A percentile compares a stretch with the other conserved stretches of the same genome.
Evolutionary conservation across 2,797 vertebrate species (phyloP).

Genomic region (Notolabrus celidotus): DNA sequence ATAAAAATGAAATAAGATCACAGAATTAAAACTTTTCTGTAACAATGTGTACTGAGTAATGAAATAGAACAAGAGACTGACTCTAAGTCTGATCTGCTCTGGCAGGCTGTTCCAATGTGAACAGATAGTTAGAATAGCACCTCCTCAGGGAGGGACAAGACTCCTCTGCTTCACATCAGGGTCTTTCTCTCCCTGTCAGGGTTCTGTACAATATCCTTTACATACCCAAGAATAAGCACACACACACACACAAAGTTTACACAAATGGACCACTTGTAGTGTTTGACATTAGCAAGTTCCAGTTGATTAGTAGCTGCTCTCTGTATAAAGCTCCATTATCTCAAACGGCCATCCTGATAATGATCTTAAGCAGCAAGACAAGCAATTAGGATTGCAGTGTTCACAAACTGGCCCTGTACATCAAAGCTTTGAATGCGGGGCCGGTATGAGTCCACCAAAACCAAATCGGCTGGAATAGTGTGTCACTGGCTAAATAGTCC

Average conservation of each 20-base stretch:
- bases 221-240: background rate
- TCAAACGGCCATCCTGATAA: constrained; percentile 71
- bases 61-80: too few species aligned
- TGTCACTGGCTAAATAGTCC: constrained; percentile 66
- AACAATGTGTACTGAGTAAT: too few species aligned
- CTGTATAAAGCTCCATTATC: constrained; percentile 71
- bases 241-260: constrained; percentile 24
- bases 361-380: constrained; percentile 78
- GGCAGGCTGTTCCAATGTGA: too few species aligned
- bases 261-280: constrained; percentile 74
- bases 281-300: constrained; percentile 65
- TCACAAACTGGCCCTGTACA: constrained; percentile 60
- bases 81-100: too few species aligned
- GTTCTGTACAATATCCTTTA: too few species aligned
- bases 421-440: constrained; percentile 67
- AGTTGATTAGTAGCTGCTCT: constrained; percentile 61
- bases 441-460: constrained; percentile 54
- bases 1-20: too few species aligned
- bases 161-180: too few species aligned
- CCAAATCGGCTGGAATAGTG: constrained; percentile 69
- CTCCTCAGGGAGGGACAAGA: too few species aligned
- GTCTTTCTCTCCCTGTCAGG: background rate
- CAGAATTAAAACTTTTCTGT: too few species aligned
- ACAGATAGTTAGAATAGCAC: too few species aligned
- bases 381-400: constrained; percentile 75